These are phyloP conservation scores for Ceratina japonica DNA, from an alignment of 1,140 invertebrate species.

Conservation along the genomic window DNA sequence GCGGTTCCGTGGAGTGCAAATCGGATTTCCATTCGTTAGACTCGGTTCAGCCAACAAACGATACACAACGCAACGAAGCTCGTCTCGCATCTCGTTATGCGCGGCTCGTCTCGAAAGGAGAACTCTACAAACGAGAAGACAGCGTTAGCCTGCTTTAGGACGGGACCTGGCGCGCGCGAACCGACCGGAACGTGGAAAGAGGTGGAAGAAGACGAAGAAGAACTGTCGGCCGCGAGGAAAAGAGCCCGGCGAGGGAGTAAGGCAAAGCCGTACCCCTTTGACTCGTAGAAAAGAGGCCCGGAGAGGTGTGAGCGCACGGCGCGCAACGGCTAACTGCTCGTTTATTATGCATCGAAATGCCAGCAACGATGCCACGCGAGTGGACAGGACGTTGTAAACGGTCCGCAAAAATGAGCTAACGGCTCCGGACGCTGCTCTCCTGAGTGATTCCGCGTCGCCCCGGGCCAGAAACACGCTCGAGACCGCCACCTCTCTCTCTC, in stretches of 20 bases:
- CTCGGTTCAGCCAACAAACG: constrained; percentile 44
- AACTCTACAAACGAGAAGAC: constrained; percentile 59
- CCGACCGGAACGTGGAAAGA: constrained; percentile 53
- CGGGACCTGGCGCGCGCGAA: constrained; percentile 10
- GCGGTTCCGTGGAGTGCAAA: constrained; percentile 48
- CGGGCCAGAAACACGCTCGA: constrained; percentile 55
- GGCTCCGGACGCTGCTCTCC: constrained; percentile 25
- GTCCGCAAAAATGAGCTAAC: constrained; percentile 77
- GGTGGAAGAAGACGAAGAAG: constrained; percentile 36
- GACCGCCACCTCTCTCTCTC: too few relatives aligned
- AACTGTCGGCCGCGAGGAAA: constrained; percentile 37
- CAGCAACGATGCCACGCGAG: constrained; percentile 78
- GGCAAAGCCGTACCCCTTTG: constrained; percentile 9
- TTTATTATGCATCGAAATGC: constrained; percentile 80
- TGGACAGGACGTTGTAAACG: constrained; percentile 78
- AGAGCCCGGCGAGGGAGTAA: not conserved
- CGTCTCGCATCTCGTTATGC: constrained; percentile 61
- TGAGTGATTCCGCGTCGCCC: constrained; percentile 68
- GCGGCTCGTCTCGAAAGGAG: constrained; percentile 54
- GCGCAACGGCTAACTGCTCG: constrained; percentile 75
- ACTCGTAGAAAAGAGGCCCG: constrained; percentile 46
- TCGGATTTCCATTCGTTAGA: constrained; percentile 74
- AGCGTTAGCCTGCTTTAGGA: constrained; percentile 48
- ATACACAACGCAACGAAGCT: constrained; percentile 7
- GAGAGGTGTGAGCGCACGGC: constrained; percentile 72